Evolutionary conservation across 2,888 invertebrate genomes (phyloP), one percentile per base, ranked within the genome.

Genomic region (Gasteruption jaculator): DNA sequence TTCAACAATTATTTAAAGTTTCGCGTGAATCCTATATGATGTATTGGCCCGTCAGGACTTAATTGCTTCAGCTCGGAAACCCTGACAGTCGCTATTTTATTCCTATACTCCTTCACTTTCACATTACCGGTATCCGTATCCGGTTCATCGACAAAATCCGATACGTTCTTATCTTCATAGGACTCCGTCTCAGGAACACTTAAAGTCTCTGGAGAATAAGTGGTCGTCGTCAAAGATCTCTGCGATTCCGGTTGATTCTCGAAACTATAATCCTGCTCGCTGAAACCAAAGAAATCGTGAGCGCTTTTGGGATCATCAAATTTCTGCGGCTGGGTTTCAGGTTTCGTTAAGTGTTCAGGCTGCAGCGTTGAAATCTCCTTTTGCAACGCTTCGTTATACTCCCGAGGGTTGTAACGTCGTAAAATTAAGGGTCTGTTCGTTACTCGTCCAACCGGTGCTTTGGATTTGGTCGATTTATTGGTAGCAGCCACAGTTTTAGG

Each of bases 101-200:
- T 61, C 32, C 52, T 48, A 33, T 57, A 61, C 25, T 57, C 55
- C 26, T 51, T 56, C 18, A 52, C 45, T 24, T 52, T 52, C 15
- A 58, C 51, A 48, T 56, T 54, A 44, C 51, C 56, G 3, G 46
- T 49, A 27, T 54, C 50, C 22, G 41, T 58, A 38, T 57, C 56
- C 8, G 58, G 56, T 26, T 54, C 55, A 14, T 54, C 52, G 16
- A 59, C 40, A 34, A n/a, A n/a, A n/a, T 33, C 26, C 11, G n/a
- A 30, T 20, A 30, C 16, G n/a, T 36, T 12, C 4, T 36, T 14
- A 25, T 14, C n/a, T n/a, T n/a, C n/a, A n/a, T n/a, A n/a, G n/a
- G n/a, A n/a, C n/a, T n/a, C n/a, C n/a, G n/a, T n/a, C n/a, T n/a
- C n/a, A n/a, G n/a, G n/a, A n/a, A n/a, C n/a, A n/a, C n/a, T 22